Conservation (phyloP, 2,113 vertebrate genomes). For the Sinocyclocheilus anshuiensis region DNA sequence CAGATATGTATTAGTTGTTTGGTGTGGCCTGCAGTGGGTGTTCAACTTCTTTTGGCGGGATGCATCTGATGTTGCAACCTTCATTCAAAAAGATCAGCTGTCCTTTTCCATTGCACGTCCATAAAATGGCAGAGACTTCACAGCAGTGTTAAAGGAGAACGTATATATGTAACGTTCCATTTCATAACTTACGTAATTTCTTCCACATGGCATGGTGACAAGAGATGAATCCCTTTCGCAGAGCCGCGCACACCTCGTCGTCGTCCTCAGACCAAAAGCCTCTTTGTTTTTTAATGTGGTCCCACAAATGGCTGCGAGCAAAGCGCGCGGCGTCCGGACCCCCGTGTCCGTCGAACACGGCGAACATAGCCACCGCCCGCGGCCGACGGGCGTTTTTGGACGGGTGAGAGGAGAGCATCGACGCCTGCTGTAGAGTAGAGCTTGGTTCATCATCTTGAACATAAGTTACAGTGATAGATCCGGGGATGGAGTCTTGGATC, state of each 20-base stretch:
- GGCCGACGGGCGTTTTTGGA: constrained; percentile 41
- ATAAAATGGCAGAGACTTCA: not conserved
- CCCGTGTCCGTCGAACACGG: constrained; percentile 96
- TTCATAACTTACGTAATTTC: constrained; percentile 87
- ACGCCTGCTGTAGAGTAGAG: constrained; percentile 44
- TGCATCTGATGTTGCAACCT: not conserved
- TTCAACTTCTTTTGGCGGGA: constrained; percentile 28
- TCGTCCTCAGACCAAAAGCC: constrained; percentile 89
- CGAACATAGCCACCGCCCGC: constrained; percentile 86
- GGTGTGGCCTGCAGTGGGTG: not conserved
- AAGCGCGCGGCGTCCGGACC: constrained; percentile 93
- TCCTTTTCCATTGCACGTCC: not conserved
- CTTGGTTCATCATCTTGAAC: not conserved
- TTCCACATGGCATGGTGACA: constrained; percentile 99
- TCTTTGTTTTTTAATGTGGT: constrained; percentile 88
- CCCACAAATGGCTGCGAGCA: constrained; percentile 90
- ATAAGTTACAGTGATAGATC: not conserved
- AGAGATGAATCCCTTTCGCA: constrained; percentile 92
- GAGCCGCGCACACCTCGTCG: constrained; percentile 87
- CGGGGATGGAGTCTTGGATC: constrained; percentile 38
- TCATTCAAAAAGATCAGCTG: not conserved
- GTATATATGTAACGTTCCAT: not conserved
- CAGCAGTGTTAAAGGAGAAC: not conserved
- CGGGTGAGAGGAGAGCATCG: constrained; percentile 23
- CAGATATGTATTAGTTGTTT: not conserved